Evolutionary conservation across 2,888 invertebrate species (phyloP).

Genomic region (Arctia plantaginis): DNA sequence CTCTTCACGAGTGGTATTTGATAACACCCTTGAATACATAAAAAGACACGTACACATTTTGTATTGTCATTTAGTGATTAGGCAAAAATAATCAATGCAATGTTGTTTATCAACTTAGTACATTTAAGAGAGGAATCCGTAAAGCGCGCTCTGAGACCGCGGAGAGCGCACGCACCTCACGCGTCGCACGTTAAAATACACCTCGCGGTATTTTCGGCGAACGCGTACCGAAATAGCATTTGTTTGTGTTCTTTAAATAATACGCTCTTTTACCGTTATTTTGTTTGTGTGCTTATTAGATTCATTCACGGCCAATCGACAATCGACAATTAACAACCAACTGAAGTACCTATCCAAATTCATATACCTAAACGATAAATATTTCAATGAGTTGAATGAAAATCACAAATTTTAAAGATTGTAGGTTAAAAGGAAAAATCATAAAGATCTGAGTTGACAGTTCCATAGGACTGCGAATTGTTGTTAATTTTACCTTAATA

Average conservation of each 20-base stretch:
- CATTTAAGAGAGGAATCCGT: neutral
- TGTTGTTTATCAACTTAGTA: neutral
- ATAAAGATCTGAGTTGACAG: too few species aligned
- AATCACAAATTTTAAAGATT: too few species aligned
- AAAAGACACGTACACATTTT: neutral
- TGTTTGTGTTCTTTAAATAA: conserved; percentile 45
- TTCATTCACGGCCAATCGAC: conserved; percentile 2
- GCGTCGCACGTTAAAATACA: conserved; percentile 23
- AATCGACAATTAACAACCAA: too few species aligned
- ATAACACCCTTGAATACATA: too few species aligned
- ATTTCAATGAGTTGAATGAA: too few species aligned
- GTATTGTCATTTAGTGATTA: neutral
- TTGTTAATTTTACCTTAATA: too few species aligned
- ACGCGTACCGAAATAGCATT: conserved; percentile 36
- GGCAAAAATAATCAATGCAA: too few species aligned
- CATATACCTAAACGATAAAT: neutral
- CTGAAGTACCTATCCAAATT: neutral
- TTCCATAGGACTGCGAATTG: too few species aligned
- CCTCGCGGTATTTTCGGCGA: conserved; percentile 34
- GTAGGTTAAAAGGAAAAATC: too few species aligned
- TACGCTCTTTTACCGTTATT: neutral
- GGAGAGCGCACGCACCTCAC: conserved; percentile 3
- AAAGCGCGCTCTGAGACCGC: too few species aligned
- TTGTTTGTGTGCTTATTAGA: neutral
- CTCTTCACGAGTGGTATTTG: neutral